phyloP scores from a whole-genome alignment of 2,888 invertebrate genomes.

The Chalcis sispes region DNA sequence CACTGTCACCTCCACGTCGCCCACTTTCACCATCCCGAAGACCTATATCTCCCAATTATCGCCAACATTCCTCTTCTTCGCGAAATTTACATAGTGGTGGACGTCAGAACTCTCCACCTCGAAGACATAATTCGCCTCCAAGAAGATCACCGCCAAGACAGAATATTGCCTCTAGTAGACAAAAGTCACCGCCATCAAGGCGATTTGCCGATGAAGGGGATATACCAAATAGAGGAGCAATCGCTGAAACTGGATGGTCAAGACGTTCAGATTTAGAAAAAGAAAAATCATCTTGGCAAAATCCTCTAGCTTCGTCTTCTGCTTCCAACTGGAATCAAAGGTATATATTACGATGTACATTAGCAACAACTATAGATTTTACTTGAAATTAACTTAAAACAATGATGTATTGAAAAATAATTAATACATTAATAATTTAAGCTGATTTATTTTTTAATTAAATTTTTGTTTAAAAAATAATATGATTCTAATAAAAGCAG shows the following conservation, averaged over 20 bases:
- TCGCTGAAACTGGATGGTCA: constrained; percentile 64
- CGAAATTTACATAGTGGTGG: constrained; percentile 57
- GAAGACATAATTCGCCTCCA: constrained; percentile 44
- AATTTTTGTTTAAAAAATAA: not conserved
- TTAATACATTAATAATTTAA: too few species aligned
- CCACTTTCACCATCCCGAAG: constrained; percentile 51
- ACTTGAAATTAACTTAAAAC: not conserved
- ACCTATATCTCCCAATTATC: constrained; percentile 50
- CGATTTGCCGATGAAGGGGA: constrained; percentile 71
- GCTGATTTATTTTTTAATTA: too few species aligned
- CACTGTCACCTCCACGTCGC: constrained; percentile 59
- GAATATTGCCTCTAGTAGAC: constrained; percentile 9
- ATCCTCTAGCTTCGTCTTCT: constrained; percentile 3
- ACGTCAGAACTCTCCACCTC: constrained; percentile 49
- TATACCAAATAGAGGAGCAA: constrained; percentile 69
- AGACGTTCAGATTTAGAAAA: too few species aligned
- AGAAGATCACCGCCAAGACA: constrained; percentile 59
- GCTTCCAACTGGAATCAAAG: constrained; percentile 46
- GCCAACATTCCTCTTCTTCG: constrained; percentile 47
- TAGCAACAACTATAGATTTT: too few species aligned
- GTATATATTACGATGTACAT: too few species aligned
- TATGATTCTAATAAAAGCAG: not conserved
- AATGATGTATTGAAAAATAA: too few species aligned
- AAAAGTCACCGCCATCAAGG: constrained; percentile 60
- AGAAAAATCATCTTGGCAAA: constrained; percentile 41